Percentiles rank a stretch among this genome's conserved stretches.
Conservation (phyloP, 2,113 vertebrate genomes). For the Platysternon megacephalum region DNA sequence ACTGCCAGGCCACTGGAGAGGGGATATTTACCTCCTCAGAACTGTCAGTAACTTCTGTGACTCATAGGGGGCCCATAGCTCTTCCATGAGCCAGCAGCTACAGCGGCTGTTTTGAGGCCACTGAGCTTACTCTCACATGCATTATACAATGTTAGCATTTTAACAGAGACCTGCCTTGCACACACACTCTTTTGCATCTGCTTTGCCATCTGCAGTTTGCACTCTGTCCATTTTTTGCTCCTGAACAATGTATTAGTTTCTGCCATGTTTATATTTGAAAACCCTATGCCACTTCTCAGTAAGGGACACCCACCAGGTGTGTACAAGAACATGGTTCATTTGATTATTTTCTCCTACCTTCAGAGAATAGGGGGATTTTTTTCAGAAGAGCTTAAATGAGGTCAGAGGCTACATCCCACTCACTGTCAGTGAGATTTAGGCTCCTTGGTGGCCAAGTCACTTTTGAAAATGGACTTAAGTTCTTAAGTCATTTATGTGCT, state of each 20-base stretch:
- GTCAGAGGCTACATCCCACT: neutral
- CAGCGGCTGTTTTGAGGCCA: rapidly evolving
- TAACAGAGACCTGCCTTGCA: neutral
- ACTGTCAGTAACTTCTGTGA: neutral
- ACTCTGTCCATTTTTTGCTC: rapidly evolving
- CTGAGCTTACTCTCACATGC: neutral
- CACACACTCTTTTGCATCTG: neutral
- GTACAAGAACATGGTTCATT: neutral
- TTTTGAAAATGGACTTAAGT: neutral
- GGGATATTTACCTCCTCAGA: neutral
- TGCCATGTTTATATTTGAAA: neutral
- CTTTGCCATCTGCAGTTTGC: slow-evolving; percentile 9
- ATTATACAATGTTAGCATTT: neutral
- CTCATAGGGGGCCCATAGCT: rapidly evolving
- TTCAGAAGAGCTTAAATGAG: neutral
- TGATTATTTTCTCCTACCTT: neutral
- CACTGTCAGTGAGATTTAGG: neutral
- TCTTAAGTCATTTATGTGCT: neutral
- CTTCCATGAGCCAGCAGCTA: neutral
- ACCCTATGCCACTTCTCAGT: neutral
- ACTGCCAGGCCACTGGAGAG: neutral
- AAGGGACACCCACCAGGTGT: neutral
- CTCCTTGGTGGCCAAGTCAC: neutral
- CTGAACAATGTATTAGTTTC: neutral
- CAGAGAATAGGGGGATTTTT: neutral